Conservation (phyloP, 2,797 vertebrate genomes). For the Trematomus bernacchii region DNA sequence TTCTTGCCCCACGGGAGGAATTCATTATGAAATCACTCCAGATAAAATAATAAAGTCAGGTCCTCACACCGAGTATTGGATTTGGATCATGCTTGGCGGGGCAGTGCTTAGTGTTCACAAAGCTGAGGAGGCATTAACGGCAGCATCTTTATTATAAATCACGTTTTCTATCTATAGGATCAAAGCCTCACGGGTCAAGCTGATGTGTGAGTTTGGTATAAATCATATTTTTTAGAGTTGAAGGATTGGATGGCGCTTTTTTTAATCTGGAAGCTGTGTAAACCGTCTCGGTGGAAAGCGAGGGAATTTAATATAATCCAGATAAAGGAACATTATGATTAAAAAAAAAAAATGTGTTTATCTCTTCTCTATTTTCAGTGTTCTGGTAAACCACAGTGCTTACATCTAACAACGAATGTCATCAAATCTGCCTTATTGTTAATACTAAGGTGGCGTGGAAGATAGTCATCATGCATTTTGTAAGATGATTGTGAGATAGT, state of each 20-base stretch:
- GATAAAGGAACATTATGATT: conserved; percentile 26
- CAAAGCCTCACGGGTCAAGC: not conserved
- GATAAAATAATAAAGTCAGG: conserved; percentile 54
- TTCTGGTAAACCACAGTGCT: not conserved
- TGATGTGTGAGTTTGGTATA: not conserved
- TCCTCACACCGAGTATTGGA: conserved; percentile 34
- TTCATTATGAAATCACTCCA: conserved; percentile 57
- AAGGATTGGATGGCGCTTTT: not conserved
- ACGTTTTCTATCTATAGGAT: not conserved
- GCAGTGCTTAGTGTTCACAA: conserved; percentile 42
- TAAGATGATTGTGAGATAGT: too few species aligned
- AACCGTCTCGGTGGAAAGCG: not conserved
- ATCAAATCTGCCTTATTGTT: not conserved
- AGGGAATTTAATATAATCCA: not conserved
- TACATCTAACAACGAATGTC: not conserved
- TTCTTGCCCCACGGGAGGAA: conserved; percentile 58
- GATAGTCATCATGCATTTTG: too few species aligned
- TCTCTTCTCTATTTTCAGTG: conserved; percentile 6
- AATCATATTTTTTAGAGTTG: not conserved
- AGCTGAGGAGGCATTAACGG: conserved; percentile 25
- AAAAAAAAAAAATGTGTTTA: too few species aligned
- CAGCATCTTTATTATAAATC: conserved; percentile 34
- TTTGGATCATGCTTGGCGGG: conserved; percentile 31
- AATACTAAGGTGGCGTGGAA: too few species aligned
- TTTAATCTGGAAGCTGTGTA: not conserved